Conservation (phyloP, 2,888 invertebrate species). For the Nysson spinosus region DNA sequence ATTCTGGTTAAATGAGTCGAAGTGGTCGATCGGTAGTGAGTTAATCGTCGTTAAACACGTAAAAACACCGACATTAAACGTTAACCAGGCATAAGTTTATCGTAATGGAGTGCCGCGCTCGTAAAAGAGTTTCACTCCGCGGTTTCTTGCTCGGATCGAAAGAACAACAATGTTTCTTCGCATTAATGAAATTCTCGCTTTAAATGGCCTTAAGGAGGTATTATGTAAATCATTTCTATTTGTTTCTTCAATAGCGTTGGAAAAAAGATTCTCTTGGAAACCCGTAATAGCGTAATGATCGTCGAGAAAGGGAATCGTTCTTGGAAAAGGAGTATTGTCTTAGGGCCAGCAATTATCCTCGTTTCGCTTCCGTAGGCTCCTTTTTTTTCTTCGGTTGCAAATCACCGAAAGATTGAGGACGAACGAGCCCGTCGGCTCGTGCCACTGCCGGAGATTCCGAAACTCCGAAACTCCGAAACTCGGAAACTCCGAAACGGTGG, state of each 20-base stretch:
- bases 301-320: background rate
- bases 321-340: background rate
- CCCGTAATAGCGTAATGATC: background rate
- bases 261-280: background rate
- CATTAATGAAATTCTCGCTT: too few species aligned
- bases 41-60: slow-evolving; percentile 15
- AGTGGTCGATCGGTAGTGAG: slow-evolving; percentile 9
- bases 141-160: too few species aligned
- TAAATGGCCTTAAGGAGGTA: too few species aligned
- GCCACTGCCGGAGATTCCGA: slow-evolving; percentile 34
- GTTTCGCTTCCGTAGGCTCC: too few species aligned
- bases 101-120: too few species aligned
- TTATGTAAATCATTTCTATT: too few species aligned
- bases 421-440: slow-evolving; percentile 21
- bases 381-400: slow-evolving; percentile 19
- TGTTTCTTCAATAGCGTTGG: too few species aligned
- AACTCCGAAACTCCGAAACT: too few species aligned
- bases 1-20: slow-evolving; percentile 11
- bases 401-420: slow-evolving; percentile 24
- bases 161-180: slow-evolving; percentile 8
- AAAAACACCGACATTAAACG: slow-evolving; percentile 10
- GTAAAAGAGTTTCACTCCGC: too few species aligned
- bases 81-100: slow-evolving; percentile 4
- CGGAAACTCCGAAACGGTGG: slow-evolving; percentile 43
- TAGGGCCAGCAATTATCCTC: background rate